A percentile compares a stretch with the other conserved stretches of the same genome.
phyloP scores from a whole-genome alignment of 35 echinoderm and acorn worm genomes.

The Ophioderma brevispina region DNA sequence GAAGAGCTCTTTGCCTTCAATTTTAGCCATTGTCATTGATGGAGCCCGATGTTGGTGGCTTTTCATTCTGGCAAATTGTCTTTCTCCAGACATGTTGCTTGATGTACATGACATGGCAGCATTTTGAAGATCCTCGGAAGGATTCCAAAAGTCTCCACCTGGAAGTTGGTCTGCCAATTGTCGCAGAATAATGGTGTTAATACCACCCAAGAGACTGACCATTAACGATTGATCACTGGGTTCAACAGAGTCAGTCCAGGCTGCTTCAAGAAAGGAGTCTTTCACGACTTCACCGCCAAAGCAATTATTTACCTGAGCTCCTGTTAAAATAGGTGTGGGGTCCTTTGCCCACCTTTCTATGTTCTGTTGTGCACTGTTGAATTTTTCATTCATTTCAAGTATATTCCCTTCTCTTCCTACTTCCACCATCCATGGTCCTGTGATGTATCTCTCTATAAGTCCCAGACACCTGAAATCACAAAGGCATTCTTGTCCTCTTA shows the following conservation, averaged over 20 bases:
- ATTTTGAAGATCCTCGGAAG: neutral
- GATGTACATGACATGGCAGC: neutral
- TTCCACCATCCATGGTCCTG: neutral
- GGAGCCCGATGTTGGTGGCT: neutral
- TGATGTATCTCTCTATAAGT: neutral
- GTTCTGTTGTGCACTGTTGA: neutral
- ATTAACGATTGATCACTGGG: neutral
- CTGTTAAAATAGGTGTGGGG: neutral
- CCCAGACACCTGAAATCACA: neutral
- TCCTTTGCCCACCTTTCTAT: neutral
- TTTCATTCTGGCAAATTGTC: neutral
- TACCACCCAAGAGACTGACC: neutral
- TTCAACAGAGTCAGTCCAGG: neutral
- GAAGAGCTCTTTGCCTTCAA: neutral
- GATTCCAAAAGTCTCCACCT: neutral
- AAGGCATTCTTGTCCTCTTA: neutral
- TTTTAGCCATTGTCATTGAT: neutral
- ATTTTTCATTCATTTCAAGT: neutral
- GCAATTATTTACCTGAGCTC: neutral
- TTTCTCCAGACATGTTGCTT: neutral
- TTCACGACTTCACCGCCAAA: neutral
- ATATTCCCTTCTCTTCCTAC: neutral
- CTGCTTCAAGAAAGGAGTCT: neutral
- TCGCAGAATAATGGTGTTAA: neutral
- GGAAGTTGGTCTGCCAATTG: neutral